Percentiles rank a stretch among this genome's conserved stretches.
Evolutionary conservation across 2,113 vertebrate species (phyloP).

Genomic region (Salminus brasiliensis): DNA sequence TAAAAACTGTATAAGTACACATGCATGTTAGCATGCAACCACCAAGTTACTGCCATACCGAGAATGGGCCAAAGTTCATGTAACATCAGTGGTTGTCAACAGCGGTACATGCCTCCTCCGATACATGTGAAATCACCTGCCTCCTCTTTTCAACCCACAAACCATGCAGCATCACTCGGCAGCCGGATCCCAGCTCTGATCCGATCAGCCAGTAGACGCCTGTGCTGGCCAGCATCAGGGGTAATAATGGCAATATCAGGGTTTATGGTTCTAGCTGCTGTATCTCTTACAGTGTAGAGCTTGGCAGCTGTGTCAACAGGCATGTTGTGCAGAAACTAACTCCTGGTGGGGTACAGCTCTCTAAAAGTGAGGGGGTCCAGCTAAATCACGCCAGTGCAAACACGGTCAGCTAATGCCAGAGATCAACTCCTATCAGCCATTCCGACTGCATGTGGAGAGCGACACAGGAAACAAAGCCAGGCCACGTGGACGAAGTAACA

Average conservation of each 20-base stretch:
- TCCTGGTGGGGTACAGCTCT: background rate
- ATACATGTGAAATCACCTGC: too few relatives aligned
- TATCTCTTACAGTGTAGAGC: background rate
- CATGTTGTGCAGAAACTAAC: slow-evolving; percentile 17
- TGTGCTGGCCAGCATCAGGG: background rate
- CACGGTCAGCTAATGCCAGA: slow-evolving; percentile 2
- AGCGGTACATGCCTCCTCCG: too few relatives aligned
- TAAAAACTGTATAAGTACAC: too few relatives aligned
- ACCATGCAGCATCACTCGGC: too few relatives aligned
- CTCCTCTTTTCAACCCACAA: too few relatives aligned
- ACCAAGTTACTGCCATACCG: too few relatives aligned
- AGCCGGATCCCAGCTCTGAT: too few relatives aligned
- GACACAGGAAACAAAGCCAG: background rate
- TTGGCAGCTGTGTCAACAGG: slow-evolving; percentile 39
- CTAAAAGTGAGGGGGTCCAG: slow-evolving; percentile 21
- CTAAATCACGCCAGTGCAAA: slow-evolving; percentile 31
- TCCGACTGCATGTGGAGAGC: too few relatives aligned
- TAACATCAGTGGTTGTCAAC: too few relatives aligned
- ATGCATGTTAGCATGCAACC: too few relatives aligned
- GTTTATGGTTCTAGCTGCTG: slow-evolving; percentile 1
- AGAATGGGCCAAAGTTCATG: too few relatives aligned
- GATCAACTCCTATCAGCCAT: slow-evolving; percentile 5
- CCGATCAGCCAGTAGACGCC: too few relatives aligned
- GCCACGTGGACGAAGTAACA: background rate
- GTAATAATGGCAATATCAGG: background rate